Conservation (phyloP, 2,113 vertebrate genomes). For the Mellivora capensis region DNA sequence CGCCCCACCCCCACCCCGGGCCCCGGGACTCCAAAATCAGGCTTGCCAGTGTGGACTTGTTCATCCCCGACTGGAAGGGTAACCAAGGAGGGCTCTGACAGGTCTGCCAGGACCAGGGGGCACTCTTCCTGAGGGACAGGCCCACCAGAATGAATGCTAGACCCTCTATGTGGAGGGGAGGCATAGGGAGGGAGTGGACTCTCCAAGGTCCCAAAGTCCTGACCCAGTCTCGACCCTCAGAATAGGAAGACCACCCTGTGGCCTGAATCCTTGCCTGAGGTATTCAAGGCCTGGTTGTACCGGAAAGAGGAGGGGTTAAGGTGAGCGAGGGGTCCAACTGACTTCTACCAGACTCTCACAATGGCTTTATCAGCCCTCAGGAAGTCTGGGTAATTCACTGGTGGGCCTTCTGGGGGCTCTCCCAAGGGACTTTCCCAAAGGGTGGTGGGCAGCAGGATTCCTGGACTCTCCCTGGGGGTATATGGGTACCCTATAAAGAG, state of each 20-base stretch:
- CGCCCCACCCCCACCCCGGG: fast-evolving
- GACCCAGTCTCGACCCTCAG: neutral
- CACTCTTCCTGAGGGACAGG: neutral
- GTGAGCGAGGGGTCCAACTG: neutral
- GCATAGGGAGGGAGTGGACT: fast-evolving
- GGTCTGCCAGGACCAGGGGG: neutral
- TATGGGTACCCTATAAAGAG: neutral
- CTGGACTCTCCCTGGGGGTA: neutral
- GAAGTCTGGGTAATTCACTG: neutral
- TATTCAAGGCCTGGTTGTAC: neutral
- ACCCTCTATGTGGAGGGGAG: too few species aligned
- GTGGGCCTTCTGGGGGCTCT: neutral
- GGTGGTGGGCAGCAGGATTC: neutral
- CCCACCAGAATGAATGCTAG: neutral
- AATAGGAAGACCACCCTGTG: neutral
- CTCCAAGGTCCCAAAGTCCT: neutral
- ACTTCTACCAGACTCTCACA: neutral
- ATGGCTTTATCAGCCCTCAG: neutral
- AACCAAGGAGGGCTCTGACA: neutral
- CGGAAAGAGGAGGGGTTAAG: neutral
- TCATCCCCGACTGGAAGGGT: neutral
- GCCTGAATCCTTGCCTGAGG: neutral
- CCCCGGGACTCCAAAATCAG: neutral
- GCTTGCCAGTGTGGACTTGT: neutral
- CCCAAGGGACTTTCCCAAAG: neutral